These are phyloP conservation scores for Chloroclystis v-ata DNA, from an alignment of 2,888 invertebrate genomes.

Conservation along the genomic window DNA sequence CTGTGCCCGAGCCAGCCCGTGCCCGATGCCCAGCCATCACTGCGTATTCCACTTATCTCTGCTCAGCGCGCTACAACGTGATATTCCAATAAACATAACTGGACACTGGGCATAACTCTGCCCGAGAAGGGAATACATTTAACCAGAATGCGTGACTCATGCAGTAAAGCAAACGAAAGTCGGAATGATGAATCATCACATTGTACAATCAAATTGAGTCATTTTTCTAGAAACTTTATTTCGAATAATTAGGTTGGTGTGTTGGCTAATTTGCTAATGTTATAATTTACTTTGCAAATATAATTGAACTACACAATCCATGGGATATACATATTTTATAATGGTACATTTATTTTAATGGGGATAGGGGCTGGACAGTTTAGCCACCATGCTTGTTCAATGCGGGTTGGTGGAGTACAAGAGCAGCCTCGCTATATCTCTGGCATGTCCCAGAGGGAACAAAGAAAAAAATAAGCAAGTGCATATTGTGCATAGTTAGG, in stretches of 20 bases:
- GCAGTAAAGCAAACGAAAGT: slow-evolving; percentile 10
- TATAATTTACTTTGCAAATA: too few relatives aligned
- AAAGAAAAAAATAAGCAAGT: too few relatives aligned
- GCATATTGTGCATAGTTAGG: too few relatives aligned
- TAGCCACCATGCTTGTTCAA: too few relatives aligned
- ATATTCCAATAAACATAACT: slow-evolving; percentile 7
- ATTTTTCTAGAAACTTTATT: slow-evolving; percentile 13
- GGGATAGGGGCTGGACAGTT: too few relatives aligned
- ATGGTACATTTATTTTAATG: too few relatives aligned
- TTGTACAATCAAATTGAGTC: slow-evolving; percentile 12
- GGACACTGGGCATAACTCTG: neutral
- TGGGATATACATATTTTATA: too few relatives aligned
- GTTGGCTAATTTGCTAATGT: too few relatives aligned
- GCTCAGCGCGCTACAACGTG: slow-evolving; percentile 2
- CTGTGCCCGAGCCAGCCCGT: neutral
- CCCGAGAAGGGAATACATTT: neutral
- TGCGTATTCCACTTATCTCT: slow-evolving; percentile 14
- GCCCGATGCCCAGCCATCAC: slow-evolving; percentile 32
- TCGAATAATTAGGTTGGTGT: neutral
- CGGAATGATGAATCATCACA: slow-evolving; percentile 15
- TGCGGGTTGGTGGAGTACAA: too few relatives aligned
- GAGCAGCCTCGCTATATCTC: too few relatives aligned
- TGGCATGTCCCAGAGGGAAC: too few relatives aligned
- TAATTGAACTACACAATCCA: too few relatives aligned
- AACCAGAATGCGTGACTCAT: slow-evolving; percentile 13